Evolutionary conservation across 2,113 vertebrate species (phyloP).

Genomic region (Thermophis baileyi): DNA sequence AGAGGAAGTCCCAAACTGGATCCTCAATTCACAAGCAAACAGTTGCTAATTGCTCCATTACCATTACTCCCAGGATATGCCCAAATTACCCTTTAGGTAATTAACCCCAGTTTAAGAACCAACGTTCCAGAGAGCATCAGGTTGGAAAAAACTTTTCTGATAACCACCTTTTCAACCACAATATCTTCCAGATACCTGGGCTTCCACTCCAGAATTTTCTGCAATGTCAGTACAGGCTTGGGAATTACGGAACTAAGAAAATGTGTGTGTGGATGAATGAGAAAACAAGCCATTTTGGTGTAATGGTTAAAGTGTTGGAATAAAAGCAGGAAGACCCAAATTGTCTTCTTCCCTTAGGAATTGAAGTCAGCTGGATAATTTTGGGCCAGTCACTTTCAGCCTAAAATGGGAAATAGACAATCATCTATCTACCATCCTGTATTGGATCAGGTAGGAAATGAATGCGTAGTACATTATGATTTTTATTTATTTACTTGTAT

Average conservation of each 20-base stretch:
- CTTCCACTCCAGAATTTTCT: not conserved
- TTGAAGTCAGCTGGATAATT: not conserved
- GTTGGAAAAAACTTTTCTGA: not conserved
- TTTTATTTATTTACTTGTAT: not conserved
- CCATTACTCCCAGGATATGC: not conserved
- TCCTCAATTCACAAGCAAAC: not conserved
- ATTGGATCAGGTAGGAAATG: not conserved
- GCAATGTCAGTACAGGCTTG: not conserved
- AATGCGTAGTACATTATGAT: not conserved
- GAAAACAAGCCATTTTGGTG: not conserved
- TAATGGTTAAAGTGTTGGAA: not conserved
- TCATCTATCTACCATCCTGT: not conserved
- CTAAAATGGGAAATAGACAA: not conserved
- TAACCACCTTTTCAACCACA: not conserved
- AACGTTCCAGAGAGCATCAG: not conserved
- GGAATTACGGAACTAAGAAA: not conserved
- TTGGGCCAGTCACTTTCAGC: not conserved
- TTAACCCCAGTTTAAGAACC: not conserved
- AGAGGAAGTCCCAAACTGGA: not conserved
- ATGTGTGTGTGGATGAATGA: not conserved
- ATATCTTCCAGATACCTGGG: not conserved
- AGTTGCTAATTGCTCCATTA: not conserved
- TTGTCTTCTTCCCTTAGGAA: not conserved
- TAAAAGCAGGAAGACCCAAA: not conserved
- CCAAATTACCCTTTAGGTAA: not conserved